Base-by-base conservation (phyloP, 2,797 vertebrate species). In the Streptopelia turtur region DNA sequence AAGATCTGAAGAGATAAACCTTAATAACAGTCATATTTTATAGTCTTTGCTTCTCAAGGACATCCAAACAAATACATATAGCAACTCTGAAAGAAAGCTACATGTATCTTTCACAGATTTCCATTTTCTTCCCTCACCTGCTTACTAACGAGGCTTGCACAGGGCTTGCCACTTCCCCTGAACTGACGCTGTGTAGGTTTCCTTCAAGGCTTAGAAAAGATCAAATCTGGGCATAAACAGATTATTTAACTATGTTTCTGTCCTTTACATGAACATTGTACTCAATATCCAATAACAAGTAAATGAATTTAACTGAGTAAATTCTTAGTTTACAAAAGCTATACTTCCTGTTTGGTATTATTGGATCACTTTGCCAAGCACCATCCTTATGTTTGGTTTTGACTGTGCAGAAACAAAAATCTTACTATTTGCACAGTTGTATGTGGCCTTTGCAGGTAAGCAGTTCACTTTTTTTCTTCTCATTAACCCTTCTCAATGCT, bases 11-110 rank as follows among this genome's bases (percentile, higher is more conserved):
- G 81, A 94, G 76, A 95, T 94, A 94, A 87, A 39, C 57, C 35
- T 83, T 85, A 95, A 96, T 90, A 93, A 71, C 50, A 80, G 69
- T 80, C 84, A 76, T 84, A 79, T 87, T 95, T 94, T 95, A 83
- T 39, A 70, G 65, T 66, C 49, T 89, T 95, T 83, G 59, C 56
- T 93, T 95, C 85, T 92, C 83, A 96, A 96, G 92, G 89, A 95
- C 91, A 87, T 57, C 35, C 82, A 92, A 72, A 79, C 28, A 45
- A 91, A 84, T 57, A 88, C 37, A 66, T 41, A 55, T 4, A 93
- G 52, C 80, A 57, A 49, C 75, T 52, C 39, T 71, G 31, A 86
- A 83, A 82, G 11, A 47, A 87, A 94, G 50, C 64, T 68, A 89
- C 30, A 60, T 55, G 60, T 47, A 89, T 39, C 74, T 87, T 41